Evolutionary conservation across 2,113 vertebrate genomes (phyloP).

Genomic region (Pedetes capensis): DNA sequence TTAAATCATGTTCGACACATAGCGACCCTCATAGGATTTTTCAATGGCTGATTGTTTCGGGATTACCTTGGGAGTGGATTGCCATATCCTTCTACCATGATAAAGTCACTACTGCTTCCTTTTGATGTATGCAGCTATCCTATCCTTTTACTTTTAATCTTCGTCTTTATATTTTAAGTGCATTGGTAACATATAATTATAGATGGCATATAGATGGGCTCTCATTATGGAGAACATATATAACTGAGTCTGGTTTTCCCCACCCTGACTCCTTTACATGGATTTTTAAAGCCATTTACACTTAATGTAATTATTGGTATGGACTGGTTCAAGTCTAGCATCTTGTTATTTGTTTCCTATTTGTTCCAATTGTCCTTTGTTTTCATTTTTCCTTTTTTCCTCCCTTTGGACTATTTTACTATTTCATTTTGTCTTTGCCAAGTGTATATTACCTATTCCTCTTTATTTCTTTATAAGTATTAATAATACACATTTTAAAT

Average conservation of each 20-base stretch:
- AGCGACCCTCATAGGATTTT: too few species aligned
- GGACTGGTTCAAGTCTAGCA: not conserved
- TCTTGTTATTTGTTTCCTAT: not conserved
- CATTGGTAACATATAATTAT: not conserved
- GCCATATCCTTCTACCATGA: too few species aligned
- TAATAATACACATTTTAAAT: constrained; percentile 22
- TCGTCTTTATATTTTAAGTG: not conserved
- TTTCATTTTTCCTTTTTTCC: not conserved
- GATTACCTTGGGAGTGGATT: too few species aligned
- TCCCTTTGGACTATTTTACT: not conserved
- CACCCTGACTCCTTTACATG: not conserved
- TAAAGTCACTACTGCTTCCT: not conserved
- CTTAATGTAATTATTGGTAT: not conserved
- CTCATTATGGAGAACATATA: not conserved
- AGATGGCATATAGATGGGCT: not conserved
- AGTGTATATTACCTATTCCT: not conserved
- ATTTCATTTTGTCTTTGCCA: not conserved
- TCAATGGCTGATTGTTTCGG: too few species aligned
- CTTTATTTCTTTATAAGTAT: not conserved
- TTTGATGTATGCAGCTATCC: too few species aligned
- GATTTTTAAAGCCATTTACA: not conserved
- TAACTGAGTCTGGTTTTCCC: not conserved
- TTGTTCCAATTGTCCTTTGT: not conserved
- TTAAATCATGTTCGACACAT: too few species aligned
- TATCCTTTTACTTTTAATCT: constrained; percentile 1